A percentile compares a stretch with the other conserved stretches of the same genome.
These are phyloP conservation scores for Trachymyrmex septentrionalis DNA, from an alignment of 1,140 invertebrate species.

Conservation along the genomic window DNA sequence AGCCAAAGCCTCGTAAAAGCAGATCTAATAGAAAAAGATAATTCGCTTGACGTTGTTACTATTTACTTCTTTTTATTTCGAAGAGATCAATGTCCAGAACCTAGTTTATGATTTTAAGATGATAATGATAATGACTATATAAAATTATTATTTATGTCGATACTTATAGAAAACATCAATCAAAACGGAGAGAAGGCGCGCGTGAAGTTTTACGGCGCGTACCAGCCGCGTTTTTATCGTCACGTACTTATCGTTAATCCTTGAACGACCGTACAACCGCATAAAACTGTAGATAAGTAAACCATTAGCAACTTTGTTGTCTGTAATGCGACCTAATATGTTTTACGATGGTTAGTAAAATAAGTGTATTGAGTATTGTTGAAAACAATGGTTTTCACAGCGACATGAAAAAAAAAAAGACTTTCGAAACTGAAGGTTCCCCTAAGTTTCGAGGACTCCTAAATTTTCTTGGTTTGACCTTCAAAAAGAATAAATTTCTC, in stretches of 20 bases:
- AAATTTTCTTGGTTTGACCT: background rate
- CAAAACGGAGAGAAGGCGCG: background rate
- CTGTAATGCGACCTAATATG: background rate
- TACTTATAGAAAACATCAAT: background rate
- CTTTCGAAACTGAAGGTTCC: background rate
- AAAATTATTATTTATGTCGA: background rate
- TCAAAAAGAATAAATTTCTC: background rate
- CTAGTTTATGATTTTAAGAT: background rate
- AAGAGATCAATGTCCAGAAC: background rate
- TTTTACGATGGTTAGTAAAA: constrained; percentile 4
- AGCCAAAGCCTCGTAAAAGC: background rate
- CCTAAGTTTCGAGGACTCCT: background rate
- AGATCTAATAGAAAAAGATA: background rate
- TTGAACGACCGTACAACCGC: constrained; percentile 21
- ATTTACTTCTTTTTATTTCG: background rate
- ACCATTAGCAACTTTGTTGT: constrained; percentile 21
- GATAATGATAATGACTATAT: background rate
- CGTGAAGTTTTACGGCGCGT: background rate
- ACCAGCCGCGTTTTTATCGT: constrained; percentile 16
- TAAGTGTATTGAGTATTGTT: background rate
- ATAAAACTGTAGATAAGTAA: constrained; percentile 33
- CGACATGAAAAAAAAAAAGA: background rate
- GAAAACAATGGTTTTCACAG: background rate
- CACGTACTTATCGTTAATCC: constrained; percentile 49
- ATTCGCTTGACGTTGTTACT: background rate